Evolutionary conservation across 2,888 invertebrate species (phyloP).

Genomic region (Thelaira solivaga): DNA sequence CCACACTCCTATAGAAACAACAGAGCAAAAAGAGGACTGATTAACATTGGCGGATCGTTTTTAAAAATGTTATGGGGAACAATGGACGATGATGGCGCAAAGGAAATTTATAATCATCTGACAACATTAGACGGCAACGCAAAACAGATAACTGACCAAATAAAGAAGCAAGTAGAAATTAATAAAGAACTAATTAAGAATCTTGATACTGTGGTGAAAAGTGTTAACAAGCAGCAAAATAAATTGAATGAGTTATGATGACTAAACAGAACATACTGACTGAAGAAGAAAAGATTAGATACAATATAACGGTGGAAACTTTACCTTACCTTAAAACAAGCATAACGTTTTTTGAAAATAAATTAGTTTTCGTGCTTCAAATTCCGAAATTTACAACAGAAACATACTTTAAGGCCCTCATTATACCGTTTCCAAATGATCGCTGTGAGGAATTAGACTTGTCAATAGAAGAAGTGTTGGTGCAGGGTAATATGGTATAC

Average conservation of each 20-base stretch:
- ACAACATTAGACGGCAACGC: not conserved
- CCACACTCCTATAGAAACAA: not conserved
- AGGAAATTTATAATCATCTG: not conserved
- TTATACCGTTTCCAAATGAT: slow-evolving; percentile 1
- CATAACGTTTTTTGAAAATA: too few species aligned
- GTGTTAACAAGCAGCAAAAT: too few species aligned
- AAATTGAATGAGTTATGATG: not conserved
- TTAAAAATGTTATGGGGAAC: slow-evolving; percentile 9
- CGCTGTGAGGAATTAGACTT: not conserved
- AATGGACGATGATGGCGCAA: not conserved
- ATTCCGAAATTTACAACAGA: too few species aligned
- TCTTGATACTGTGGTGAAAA: too few species aligned
- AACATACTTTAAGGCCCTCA: too few species aligned
- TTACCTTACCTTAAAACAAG: slow-evolving; percentile 1
- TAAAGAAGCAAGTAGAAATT: too few species aligned
- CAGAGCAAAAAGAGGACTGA: not conserved
- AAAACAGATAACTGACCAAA: not conserved
- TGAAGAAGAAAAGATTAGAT: not conserved
- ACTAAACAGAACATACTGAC: too few species aligned
- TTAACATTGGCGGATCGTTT: too few species aligned
- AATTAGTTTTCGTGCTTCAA: too few species aligned
- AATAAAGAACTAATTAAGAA: not conserved
- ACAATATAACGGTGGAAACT: not conserved
- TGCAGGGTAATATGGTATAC: not conserved
- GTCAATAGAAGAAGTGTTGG: not conserved